Base-by-base conservation (phyloP, 2,797 vertebrate genomes). In the Caiman crocodilus region DNA sequence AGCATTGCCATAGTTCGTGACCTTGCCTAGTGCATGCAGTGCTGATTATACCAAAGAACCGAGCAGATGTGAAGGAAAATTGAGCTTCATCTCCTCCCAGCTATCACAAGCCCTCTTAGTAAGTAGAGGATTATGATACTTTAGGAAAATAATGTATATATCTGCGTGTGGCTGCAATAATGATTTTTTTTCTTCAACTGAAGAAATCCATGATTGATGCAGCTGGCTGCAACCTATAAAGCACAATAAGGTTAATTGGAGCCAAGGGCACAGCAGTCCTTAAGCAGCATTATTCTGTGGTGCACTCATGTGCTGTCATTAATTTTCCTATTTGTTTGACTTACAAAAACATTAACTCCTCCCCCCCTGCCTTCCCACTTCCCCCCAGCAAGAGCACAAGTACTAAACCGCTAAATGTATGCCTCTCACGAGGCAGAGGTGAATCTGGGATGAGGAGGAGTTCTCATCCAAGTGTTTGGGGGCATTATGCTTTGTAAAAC, bases 191-290 rank as follows among this genome's bases (percentile, higher is more conserved):
- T 25, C 84, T 94, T 42, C 61, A 86, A n/a, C 76, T 82, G 76
- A 96, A 94, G 90, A 87, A 95, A 96, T 35, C 89, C 83, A 85
- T 96, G 96, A 97, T 93, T 94, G 96, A 97, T 95, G 90, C 82
- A 90, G 93, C 94, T 96, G 93, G 90, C 88, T 95, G 94, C 90
- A 94, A 92, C 91, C 79, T 95, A 55, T 71, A 93, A 96, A 73
- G 5, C 95, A 96, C 90, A 94, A 74, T 79, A 71, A 89, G 87
- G 92, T 96, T 95, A 97, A 97, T 25, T 96, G 94, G 84, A 94
- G 84, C 86, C 90, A 95, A 96, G 59, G 94, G 84, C 92, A 83
- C 93, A 96, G 92, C 88, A 88, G 89, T 94, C 84, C 75, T 95
- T 92, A 95, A 95, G 82, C 23, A 87, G 89, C 30, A 75, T 89